These are phyloP conservation scores for Drosophila pandora DNA, from an alignment of 1,140 invertebrate genomes.

Conservation along the genomic window DNA sequence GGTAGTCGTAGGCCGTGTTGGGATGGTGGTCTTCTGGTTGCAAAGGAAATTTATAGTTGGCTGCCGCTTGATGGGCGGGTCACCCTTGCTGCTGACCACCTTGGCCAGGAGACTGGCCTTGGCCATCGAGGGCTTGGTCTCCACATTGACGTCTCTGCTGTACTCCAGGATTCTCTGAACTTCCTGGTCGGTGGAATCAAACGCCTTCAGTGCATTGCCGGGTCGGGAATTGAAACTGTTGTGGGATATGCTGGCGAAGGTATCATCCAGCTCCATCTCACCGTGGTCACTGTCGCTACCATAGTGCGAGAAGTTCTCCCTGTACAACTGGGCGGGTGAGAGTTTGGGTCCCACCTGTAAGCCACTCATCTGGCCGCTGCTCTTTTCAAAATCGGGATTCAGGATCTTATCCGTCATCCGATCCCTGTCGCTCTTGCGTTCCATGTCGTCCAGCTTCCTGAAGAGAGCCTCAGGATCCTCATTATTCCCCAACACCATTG, in stretches of 20 bases:
- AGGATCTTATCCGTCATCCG: not conserved
- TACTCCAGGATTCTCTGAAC: conserved; percentile 13
- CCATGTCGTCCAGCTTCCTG: conserved; percentile 15
- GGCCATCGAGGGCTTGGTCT: not conserved
- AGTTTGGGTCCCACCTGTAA: not conserved
- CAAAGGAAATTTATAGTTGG: not conserved
- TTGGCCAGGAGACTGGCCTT: conserved; percentile 16
- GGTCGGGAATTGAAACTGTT: not conserved
- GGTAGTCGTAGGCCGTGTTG: not conserved
- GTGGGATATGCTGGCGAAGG: not conserved
- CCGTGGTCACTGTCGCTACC: not conserved
- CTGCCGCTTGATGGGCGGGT: not conserved
- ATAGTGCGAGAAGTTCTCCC: not conserved
- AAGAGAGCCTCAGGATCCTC: conserved; percentile 9
- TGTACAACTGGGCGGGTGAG: not conserved
- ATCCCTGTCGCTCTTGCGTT: not conserved
- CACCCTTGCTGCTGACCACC: not conserved
- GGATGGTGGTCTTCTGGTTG: not conserved
- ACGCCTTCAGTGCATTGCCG: no score
- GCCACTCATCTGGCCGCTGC: not conserved
- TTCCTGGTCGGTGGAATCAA: conserved; percentile 19
- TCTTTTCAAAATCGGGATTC: not conserved
- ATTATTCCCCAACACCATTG: not conserved
- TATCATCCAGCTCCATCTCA: not conserved
- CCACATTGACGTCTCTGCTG: not conserved